phyloP scores from a whole-genome alignment of 2,113 vertebrate genomes.

The Scolopax mira region DNA sequence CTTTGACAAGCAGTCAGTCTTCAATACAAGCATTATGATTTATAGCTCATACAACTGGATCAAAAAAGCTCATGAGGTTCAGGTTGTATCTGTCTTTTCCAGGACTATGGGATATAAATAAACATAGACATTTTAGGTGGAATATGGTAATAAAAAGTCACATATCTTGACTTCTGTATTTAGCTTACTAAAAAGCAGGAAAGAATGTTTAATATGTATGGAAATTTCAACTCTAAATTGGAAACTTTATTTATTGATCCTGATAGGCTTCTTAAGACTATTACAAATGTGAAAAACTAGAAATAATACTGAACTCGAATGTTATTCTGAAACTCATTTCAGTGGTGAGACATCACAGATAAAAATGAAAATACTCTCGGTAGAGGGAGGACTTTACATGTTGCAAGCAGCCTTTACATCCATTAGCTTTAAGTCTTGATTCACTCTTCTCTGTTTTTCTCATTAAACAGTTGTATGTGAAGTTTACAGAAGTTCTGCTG shows the following conservation, averaged over 20 bases:
- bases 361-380: neutral
- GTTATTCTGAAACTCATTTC: neutral
- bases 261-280: constrained; percentile 21
- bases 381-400: neutral
- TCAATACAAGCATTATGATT: constrained; percentile 13
- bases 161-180: constrained; percentile 33
- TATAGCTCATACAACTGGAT: neutral
- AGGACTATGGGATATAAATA: constrained; percentile 47
- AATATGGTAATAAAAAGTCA: constrained; percentile 42
- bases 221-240: constrained; percentile 45
- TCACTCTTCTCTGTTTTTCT: neutral
- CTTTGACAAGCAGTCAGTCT: constrained; percentile 40
- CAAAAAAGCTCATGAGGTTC: neutral
- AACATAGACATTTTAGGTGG: constrained; percentile 25
- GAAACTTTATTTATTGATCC: constrained; percentile 29
- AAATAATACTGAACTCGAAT: neutral
- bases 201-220: constrained; percentile 48
- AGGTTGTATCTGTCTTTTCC: constrained; percentile 32
- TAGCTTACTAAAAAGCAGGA: constrained; percentile 25
- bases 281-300: neutral
- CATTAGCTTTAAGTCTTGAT: neutral
- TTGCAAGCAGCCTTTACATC: neutral
- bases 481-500: neutral
- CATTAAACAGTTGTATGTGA: neutral
- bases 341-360: neutral